Base-by-base conservation (phyloP, 2,888 invertebrate species). In the Patella depressa region DNA sequence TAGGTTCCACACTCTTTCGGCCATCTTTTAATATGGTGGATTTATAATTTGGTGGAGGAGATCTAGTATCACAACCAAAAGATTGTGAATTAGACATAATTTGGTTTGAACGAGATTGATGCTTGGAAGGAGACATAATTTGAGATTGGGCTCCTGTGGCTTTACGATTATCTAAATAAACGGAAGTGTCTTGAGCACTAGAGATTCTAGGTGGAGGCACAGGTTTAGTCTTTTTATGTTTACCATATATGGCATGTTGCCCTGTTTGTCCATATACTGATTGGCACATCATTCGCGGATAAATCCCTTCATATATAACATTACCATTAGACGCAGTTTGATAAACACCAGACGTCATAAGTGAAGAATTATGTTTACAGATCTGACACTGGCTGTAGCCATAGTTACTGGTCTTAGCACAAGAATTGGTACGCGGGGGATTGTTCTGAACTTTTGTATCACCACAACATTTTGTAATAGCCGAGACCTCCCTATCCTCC, bases 401-500 rank as follows among this genome's bases (percentile, higher is more conserved):
- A 15, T 71, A 70, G 34, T 70, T 57, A 12, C 57, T 45, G 69
- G 71, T 29, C 29, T 29, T 69, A 14, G 57, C 59, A 53, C 71
- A 53, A 59, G 74, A 24, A 69, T 57, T 24, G 55, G 75, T 55
- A 55, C 65, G 65, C 15, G 72, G 71, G 29, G 69, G 72, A 14
- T 34, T 78, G 5, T 53, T 74, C 12, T 78, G 78, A 12, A 74
- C 69, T 11, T 75, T 75, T 17, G 54, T 75, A 17, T 71, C 45
- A 34, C 29, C 53, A 72, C 72, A 76, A 29, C 74, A 75, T 55
- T 78, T 80, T 14, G 86, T 88, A 19, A 88, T 84, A 80, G 86
- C 83, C 80, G 85, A 84, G 71, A 88, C 88, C 79, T 88, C 88
- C 29, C 83, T 82, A 74, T 88, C 88, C 78, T 88, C 88, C 57